phyloP scores from a whole-genome alignment of 2,888 invertebrate genomes.

The Hirtodrosophila cameraria region DNA sequence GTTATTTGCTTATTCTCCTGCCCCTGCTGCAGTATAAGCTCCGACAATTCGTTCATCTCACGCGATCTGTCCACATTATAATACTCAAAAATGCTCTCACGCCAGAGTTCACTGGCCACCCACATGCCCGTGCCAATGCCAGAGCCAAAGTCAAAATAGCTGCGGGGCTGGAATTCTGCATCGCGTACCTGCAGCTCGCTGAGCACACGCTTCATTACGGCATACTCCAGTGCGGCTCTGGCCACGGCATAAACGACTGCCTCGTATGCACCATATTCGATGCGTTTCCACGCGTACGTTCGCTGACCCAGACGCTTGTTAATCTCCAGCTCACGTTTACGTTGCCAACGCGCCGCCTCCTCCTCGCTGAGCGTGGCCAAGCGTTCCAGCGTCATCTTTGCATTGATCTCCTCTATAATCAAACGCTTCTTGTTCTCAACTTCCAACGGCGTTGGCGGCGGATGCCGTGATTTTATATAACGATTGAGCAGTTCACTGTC shows the following conservation, averaged over 20 bases:
- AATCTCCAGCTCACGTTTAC: conserved; percentile 85
- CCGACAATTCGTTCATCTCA: conserved; percentile 92
- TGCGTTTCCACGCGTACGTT: conserved; percentile 90
- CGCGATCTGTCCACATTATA: conserved; percentile 93
- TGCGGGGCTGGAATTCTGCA: conserved; percentile 89
- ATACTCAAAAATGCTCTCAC: conserved; percentile 90
- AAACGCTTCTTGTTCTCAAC: conserved; percentile 69
- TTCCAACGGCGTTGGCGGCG: conserved; percentile 87
- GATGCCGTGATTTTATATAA: conserved; percentile 87
- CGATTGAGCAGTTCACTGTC: conserved; percentile 86
- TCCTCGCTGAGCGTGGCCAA: conserved; percentile 80
- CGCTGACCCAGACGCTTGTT: conserved; percentile 86
- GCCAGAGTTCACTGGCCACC: conserved; percentile 92
- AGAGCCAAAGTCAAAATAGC: conserved; percentile 95
- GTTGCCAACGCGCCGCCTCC: conserved; percentile 82
- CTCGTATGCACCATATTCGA: conserved; percentile 88
- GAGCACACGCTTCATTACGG: conserved; percentile 88
- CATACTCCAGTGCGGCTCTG: conserved; percentile 91
- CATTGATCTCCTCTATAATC: conserved; percentile 74
- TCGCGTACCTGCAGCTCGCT: conserved; percentile 89
- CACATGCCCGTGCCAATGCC: conserved; percentile 94
- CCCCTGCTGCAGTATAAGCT: conserved; percentile 88
- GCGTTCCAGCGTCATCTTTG: conserved; percentile 64
- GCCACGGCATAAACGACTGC: conserved; percentile 89
- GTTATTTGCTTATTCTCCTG: conserved; percentile 86